phyloP scores from a whole-genome alignment of 2,888 invertebrate genomes.

The Brachyptera risi region DNA sequence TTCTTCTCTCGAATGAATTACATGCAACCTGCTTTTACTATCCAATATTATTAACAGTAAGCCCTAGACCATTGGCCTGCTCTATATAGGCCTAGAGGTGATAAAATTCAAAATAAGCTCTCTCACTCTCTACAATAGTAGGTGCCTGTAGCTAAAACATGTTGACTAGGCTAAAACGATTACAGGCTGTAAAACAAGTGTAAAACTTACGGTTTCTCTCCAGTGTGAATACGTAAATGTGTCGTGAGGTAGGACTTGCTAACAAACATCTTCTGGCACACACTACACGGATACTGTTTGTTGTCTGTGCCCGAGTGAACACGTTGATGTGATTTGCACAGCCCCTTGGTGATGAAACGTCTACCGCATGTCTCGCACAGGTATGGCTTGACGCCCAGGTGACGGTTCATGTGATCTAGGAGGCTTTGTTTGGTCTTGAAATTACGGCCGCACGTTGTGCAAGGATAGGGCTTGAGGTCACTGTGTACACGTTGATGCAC shows the following conservation, averaged over 20 bases:
- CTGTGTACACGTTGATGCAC: conserved; percentile 59
- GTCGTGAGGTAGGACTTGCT: conserved; percentile 58
- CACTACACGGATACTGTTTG: conserved; percentile 54
- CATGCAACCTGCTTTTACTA: no score
- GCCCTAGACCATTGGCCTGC: no score
- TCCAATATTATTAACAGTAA: no score
- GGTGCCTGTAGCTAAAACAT: no score
- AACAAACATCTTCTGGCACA: conserved; percentile 58
- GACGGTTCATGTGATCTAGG: conserved; percentile 56
- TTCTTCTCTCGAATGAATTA: no score
- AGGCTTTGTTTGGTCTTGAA: conserved; percentile 59
- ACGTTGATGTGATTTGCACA: conserved; percentile 56
- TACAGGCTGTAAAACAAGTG: no score
- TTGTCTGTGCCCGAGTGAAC: conserved; percentile 56
- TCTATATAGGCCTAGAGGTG: no score
- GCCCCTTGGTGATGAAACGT: conserved; percentile 57
- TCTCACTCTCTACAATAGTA: no score
- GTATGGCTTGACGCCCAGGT: conserved; percentile 57
- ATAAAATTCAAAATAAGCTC: no score
- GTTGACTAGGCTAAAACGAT: no score
- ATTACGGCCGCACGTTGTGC: conserved; percentile 53
- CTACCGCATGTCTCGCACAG: conserved; percentile 55
- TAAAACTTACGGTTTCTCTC: conserved; percentile 58
- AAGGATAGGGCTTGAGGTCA: conserved; percentile 54
- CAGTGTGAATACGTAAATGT: conserved; percentile 55